Evolutionary conservation across 2,113 vertebrate genomes (phyloP).

Genomic region (Melanocharis versteri): DNA sequence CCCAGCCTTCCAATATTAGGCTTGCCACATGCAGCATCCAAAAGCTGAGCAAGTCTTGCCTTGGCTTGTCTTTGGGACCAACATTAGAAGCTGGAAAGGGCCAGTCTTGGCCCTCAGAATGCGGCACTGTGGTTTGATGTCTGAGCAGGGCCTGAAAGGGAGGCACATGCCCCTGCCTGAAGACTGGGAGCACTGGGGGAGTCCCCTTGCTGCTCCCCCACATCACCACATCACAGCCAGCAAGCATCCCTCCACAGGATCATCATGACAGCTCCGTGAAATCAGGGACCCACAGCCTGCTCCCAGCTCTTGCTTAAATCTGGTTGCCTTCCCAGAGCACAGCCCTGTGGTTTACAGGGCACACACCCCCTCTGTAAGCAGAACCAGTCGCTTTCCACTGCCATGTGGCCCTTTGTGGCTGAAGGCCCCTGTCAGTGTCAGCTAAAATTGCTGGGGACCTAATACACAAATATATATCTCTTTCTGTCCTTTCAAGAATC

Average conservation of each 20-base stretch:
- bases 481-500: not conserved
- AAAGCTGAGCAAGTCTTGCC: not conserved
- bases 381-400: not conserved
- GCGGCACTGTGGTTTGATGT: not conserved
- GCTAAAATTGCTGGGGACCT: not conserved
- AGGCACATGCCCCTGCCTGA: not conserved
- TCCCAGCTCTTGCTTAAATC: not conserved
- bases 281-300: not conserved
- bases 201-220: not conserved
- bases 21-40: not conserved
- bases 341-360: not conserved
- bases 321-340: not conserved
- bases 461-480: not conserved
- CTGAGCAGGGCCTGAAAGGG: not conserved
- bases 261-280: not conserved
- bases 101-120: not conserved
- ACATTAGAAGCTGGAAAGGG: not conserved
- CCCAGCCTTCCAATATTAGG: not conserved
- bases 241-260: not conserved
- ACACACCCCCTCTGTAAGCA: not conserved
- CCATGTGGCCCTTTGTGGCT: not conserved
- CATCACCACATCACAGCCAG: not conserved
- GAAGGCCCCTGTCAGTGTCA: not conserved
- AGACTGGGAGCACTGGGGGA: not conserved
- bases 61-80: not conserved